phyloP scores from a whole-genome alignment of 2,888 invertebrate species.

The Margaritifera margaritifera region DNA sequence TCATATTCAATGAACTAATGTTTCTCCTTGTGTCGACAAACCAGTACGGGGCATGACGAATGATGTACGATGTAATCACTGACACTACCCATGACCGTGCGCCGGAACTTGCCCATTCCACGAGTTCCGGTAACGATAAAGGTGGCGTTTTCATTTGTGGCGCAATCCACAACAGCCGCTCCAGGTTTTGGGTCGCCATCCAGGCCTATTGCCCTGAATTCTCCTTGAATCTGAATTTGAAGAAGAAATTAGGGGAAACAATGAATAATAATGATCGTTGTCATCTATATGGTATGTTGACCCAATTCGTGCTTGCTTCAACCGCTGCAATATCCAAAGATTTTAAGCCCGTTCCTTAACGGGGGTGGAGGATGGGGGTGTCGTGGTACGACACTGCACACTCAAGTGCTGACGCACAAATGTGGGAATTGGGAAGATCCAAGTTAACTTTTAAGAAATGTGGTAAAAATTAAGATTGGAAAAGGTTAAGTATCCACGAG shows the following conservation, averaged over 20 bases:
- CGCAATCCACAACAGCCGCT: constrained; percentile 46
- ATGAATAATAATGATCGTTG: too few species aligned
- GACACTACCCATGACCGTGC: constrained; percentile 55
- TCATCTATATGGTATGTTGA: too few species aligned
- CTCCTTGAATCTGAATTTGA: constrained; percentile 35
- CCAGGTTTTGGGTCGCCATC: constrained; percentile 52
- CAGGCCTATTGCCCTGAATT: constrained; percentile 43
- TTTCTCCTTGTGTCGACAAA: constrained; percentile 37
- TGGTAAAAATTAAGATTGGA: too few species aligned
- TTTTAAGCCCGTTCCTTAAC: too few species aligned
- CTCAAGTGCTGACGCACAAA: too few species aligned
- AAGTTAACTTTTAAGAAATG: too few species aligned
- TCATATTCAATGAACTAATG: not conserved
- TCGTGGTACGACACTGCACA: too few species aligned
- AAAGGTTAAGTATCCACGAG: too few species aligned
- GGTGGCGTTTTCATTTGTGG: constrained; percentile 35
- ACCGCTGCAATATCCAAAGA: too few species aligned
- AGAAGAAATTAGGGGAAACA: not conserved
- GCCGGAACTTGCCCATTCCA: constrained; percentile 50
- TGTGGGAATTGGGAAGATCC: too few species aligned
- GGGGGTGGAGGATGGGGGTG: too few species aligned
- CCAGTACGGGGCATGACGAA: constrained; percentile 50
- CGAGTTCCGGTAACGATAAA: constrained; percentile 57
- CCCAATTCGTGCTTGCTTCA: too few species aligned
- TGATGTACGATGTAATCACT: constrained; percentile 57